Conservation (phyloP, 2,797 vertebrate species). For the Neosalanx taihuensis region DNA sequence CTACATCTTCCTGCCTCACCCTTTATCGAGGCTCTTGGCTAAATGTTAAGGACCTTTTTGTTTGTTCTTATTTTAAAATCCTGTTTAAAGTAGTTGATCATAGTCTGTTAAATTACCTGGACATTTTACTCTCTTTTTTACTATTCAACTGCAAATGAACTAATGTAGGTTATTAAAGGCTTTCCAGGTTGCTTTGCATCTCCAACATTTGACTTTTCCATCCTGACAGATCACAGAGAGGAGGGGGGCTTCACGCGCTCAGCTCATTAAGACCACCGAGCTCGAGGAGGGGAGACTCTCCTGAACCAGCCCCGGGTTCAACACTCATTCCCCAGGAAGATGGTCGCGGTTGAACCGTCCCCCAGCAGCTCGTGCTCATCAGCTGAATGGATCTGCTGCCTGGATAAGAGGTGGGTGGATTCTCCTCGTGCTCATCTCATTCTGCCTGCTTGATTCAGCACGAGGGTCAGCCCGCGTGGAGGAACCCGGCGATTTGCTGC, state of each 20-base stretch:
- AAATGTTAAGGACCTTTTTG: too few species aligned
- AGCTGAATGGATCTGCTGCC: constrained; percentile 91
- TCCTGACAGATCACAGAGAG: constrained; percentile 16
- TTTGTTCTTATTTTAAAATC: too few species aligned
- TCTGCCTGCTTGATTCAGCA: constrained; percentile 43
- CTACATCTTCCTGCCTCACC: too few species aligned
- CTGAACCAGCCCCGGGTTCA: constrained; percentile 42
- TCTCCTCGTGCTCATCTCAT: constrained; percentile 4
- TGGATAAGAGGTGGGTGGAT: constrained; percentile 89
- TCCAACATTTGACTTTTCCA: background rate
- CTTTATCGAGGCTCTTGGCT: too few species aligned
- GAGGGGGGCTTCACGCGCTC: constrained; percentile 48
- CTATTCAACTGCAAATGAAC: too few species aligned
- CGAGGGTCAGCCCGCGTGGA: constrained; percentile 48
- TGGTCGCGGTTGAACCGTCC: constrained; percentile 88
- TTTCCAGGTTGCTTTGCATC: too few species aligned
- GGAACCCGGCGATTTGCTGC: constrained; percentile 56
- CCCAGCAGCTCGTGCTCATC: constrained; percentile 81
- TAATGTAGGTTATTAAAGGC: too few species aligned
- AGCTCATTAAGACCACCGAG: constrained; percentile 58
- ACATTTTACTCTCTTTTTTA: too few species aligned
- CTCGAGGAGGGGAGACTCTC: constrained; percentile 47
- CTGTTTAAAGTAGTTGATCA: too few species aligned
- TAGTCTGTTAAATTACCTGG: too few species aligned
- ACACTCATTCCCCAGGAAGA: constrained; percentile 73